Evolutionary conservation across 2,113 vertebrate species (phyloP).

Genomic region (Sphyrna mokarran): DNA sequence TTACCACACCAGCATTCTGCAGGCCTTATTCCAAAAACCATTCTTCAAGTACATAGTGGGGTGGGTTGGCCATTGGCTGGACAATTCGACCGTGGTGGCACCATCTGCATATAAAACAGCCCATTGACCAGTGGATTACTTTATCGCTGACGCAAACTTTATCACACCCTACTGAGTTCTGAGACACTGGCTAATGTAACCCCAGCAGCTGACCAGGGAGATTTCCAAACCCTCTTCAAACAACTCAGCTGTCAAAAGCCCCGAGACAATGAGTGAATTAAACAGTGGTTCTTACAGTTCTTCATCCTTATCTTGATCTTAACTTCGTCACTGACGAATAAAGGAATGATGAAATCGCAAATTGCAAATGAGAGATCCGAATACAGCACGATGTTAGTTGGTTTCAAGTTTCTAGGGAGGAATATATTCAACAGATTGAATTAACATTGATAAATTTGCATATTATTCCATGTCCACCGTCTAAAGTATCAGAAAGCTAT

Average conservation of each 20-base stretch:
- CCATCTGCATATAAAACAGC: not conserved
- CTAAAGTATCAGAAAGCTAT: not conserved
- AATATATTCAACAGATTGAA: not conserved
- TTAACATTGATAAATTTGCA: not conserved
- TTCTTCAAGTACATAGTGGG: not conserved
- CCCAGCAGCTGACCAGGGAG: not conserved
- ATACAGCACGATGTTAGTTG: conserved; percentile 60
- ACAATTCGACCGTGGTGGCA: not conserved
- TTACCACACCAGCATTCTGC: not conserved
- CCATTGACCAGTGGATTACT: too few relatives aligned
- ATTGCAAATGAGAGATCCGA: conserved; percentile 50
- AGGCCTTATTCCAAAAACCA: not conserved
- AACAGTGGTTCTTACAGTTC: conserved; percentile 49
- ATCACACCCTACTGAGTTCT: not conserved
- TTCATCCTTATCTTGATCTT: conserved; percentile 58
- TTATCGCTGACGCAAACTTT: not conserved
- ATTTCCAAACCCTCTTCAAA: not conserved
- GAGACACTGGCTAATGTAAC: not conserved
- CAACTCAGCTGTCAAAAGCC: conserved; percentile 37
- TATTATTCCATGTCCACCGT: not conserved
- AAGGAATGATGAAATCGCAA: conserved; percentile 55
- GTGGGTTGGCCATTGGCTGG: not conserved
- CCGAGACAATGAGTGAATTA: not conserved
- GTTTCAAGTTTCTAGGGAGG: conserved; percentile 65
- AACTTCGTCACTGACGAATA: conserved; percentile 53